phyloP scores from a whole-genome alignment of 1,140 invertebrate species.

The Zaprionus gabonicus region DNA sequence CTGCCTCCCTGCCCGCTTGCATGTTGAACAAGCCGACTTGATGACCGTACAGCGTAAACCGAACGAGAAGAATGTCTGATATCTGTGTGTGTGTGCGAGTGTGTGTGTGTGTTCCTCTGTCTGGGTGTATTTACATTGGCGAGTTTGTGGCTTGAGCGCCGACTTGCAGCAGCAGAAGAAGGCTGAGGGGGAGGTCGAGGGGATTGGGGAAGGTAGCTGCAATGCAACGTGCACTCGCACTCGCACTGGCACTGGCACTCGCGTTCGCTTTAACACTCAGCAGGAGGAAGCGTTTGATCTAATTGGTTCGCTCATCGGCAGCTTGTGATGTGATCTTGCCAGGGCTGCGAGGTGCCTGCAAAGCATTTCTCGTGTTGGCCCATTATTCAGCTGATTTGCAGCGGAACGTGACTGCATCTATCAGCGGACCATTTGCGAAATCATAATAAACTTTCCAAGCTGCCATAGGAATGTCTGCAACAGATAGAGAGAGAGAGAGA shows the following conservation, averaged over 20 bases:
- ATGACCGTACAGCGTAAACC: constrained; percentile 74
- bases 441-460: constrained; percentile 29
- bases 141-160: constrained; percentile 47
- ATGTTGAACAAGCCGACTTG: constrained; percentile 78
- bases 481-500: background rate
- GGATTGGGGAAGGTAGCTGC: constrained; percentile 1
- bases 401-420: constrained; percentile 34
- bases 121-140: constrained; percentile 46
- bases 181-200: background rate
- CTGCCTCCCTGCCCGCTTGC: constrained; percentile 30
- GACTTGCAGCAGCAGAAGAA: constrained; percentile 2
- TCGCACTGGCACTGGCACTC: constrained; percentile 31
- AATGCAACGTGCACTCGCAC: constrained; percentile 26
- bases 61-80: constrained; percentile 66
- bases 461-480: background rate
- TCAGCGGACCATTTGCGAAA: constrained; percentile 38
- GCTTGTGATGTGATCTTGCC: constrained; percentile 32
- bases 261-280: constrained; percentile 54
- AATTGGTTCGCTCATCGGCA: constrained; percentile 77
- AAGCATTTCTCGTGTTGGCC: background rate
- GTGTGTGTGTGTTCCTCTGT: constrained; percentile 37
- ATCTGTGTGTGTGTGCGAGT: constrained; percentile 40
- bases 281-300: constrained; percentile 80
- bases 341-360: constrained; percentile 28
- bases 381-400: constrained; percentile 26